Percentiles rank a stretch among this genome's conserved stretches.
These are phyloP conservation scores for Malurus leucopterus DNA, from an alignment of 2,797 vertebrate genomes.

Conservation along the genomic window DNA sequence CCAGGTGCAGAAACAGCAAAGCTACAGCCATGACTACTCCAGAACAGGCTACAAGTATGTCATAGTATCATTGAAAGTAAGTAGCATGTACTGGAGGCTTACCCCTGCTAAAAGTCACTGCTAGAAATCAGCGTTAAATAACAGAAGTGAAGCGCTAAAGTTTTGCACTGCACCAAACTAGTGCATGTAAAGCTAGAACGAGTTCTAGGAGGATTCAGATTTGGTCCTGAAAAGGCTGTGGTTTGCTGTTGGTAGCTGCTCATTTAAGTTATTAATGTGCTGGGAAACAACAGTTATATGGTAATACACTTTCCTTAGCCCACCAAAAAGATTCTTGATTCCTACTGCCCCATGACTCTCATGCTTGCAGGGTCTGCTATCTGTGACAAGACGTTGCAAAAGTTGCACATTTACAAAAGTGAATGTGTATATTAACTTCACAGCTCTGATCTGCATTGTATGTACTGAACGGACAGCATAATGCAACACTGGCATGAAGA, in stretches of 20 bases:
- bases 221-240: not conserved
- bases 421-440: not conserved
- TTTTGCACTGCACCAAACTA: not conserved
- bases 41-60: not conserved
- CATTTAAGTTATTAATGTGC: not conserved
- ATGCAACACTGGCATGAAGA: conserved; percentile 12
- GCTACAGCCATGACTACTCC: not conserved
- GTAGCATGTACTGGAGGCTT: not conserved
- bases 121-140: conserved; percentile 8
- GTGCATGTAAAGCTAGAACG: not conserved
- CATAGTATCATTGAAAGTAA: not conserved
- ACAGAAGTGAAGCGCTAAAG: not conserved
- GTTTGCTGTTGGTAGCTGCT: conserved; percentile 2
- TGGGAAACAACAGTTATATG: not conserved
- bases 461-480: conserved; percentile 23
- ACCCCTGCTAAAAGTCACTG: not conserved
- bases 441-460: conserved; percentile 34
- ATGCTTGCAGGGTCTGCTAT: not conserved
- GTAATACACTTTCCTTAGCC: not conserved
- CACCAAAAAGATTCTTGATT: not conserved
- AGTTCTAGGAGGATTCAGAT: conserved; percentile 25
- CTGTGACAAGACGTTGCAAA: not conserved
- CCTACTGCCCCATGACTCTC: not conserved
- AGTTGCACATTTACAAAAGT: not conserved
- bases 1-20: conserved; percentile 12